phyloP scores from a whole-genome alignment of 2,797 vertebrate genomes.

The Balearica regulorum region DNA sequence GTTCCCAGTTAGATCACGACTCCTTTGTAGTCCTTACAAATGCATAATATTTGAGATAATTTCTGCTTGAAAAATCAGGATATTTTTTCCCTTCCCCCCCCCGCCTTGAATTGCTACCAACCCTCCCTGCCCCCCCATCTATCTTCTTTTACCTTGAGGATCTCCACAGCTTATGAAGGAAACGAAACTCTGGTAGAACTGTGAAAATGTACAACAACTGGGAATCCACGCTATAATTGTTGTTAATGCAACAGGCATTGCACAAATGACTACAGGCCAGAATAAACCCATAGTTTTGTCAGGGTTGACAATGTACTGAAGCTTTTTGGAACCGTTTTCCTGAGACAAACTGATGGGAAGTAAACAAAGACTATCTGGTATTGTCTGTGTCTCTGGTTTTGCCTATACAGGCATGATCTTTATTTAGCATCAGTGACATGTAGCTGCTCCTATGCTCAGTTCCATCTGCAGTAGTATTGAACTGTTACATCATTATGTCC shows the following conservation, averaged over 20 bases:
- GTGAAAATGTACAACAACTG: background rate
- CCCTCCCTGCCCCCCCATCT: rapidly evolving
- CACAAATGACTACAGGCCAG: background rate
- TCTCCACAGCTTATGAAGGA: background rate
- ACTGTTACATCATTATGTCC: background rate
- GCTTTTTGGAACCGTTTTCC: background rate
- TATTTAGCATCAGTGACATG: background rate
- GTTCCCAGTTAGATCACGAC: background rate
- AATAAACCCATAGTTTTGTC: background rate
- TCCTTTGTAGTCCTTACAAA: background rate
- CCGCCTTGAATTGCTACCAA: background rate
- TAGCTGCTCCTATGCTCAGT: background rate
- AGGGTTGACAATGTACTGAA: background rate
- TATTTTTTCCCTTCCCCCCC: background rate
- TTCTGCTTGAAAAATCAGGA: background rate
- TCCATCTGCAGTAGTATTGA: background rate
- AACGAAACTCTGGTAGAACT: background rate
- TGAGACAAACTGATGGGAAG: background rate
- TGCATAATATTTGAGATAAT: background rate
- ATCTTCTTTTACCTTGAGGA: background rate
- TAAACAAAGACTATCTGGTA: background rate
- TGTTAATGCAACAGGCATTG: background rate
- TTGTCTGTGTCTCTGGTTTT: background rate
- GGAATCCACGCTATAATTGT: background rate
- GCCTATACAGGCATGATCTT: background rate